Percentiles rank a stretch among this genome's conserved stretches.
phyloP scores from a whole-genome alignment of 2,888 invertebrate species.

The Drosophila aldrichi region DNA sequence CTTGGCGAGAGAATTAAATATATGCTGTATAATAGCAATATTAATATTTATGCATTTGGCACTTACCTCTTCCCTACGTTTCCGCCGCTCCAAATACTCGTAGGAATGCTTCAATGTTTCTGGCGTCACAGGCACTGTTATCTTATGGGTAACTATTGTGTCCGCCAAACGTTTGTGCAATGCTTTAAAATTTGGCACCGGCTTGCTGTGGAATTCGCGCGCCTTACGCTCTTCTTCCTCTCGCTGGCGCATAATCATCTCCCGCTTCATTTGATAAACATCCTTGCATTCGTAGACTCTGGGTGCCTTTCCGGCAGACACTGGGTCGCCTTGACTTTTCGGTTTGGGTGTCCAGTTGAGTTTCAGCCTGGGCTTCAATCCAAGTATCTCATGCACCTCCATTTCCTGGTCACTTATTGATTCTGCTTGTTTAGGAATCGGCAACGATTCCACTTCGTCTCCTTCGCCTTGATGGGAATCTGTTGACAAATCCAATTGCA shows the following conservation, averaged over 20 bases:
- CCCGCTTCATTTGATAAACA: slow-evolving; percentile 77
- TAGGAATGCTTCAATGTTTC: slow-evolving; percentile 77
- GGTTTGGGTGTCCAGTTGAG: slow-evolving; percentile 19
- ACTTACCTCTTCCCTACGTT: slow-evolving; percentile 62
- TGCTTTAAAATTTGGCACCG: slow-evolving; percentile 79
- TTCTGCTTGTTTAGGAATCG: neutral
- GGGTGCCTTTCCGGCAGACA: slow-evolving; percentile 16
- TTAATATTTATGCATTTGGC: neutral
- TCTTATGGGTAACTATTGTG: slow-evolving; percentile 49
- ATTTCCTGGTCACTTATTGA: neutral
- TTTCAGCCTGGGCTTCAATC: slow-evolving; percentile 3
- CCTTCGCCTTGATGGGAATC: neutral
- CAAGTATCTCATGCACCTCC: neutral
- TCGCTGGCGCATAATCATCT: slow-evolving; percentile 60
- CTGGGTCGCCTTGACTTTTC: neutral
- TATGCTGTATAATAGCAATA: neutral
- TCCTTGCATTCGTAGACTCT: slow-evolving; percentile 77
- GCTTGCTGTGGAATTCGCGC: slow-evolving; percentile 82
- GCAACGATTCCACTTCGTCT: neutral
- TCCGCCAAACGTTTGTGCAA: slow-evolving; percentile 53
- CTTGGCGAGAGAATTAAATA: neutral
- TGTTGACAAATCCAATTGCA: slow-evolving; percentile 2
- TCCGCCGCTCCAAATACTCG: slow-evolving; percentile 54
- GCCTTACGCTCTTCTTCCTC: slow-evolving; percentile 81
- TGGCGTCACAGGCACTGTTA: slow-evolving; percentile 81